Evolutionary conservation across 2,797 vertebrate genomes (phyloP).

Genomic region (Oreochromis grahami): DNA sequence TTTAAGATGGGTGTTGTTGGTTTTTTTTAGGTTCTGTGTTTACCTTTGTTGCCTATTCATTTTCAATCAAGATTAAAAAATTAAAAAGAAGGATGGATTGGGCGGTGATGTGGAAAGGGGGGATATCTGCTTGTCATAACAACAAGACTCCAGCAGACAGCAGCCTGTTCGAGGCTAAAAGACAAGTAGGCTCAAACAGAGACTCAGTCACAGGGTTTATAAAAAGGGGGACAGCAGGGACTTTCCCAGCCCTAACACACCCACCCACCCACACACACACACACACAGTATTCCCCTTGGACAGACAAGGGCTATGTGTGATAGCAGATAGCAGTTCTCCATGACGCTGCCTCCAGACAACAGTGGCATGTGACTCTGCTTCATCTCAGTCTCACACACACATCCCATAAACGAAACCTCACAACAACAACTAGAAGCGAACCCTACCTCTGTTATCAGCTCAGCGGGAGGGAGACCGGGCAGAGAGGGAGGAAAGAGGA

Average conservation of each 20-base stretch:
- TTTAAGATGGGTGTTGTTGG: background rate
- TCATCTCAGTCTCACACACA: slow-evolving; percentile 58
- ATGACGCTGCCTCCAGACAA: slow-evolving; percentile 62
- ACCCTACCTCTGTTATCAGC: slow-evolving; percentile 9
- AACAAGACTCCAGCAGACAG: slow-evolving; percentile 36
- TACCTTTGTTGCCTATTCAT: background rate
- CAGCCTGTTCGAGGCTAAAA: slow-evolving; percentile 31
- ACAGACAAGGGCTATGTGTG: slow-evolving; percentile 19
- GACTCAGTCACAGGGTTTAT: slow-evolving; percentile 1
- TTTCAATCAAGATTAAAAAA: background rate
- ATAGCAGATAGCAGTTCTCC: slow-evolving; percentile 61
- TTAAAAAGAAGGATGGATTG: background rate
- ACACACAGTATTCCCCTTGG: slow-evolving; percentile 20
- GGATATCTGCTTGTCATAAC: slow-evolving; percentile 28
- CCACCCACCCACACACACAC: slow-evolving; percentile 3
- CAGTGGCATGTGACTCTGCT: slow-evolving; percentile 68
- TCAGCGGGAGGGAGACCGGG: background rate
- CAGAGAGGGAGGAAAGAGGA: background rate
- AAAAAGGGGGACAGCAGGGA: slow-evolving; percentile 42
- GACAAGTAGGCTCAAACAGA: slow-evolving; percentile 9
- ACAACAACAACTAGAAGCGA: slow-evolving; percentile 36
- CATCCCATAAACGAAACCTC: slow-evolving; percentile 10
- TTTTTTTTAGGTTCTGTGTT: background rate
- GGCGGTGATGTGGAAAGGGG: background rate
- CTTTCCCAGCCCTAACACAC: slow-evolving; percentile 46